Evolutionary conservation across 1,140 invertebrate species (phyloP).

Genomic region (Diorhabda sublineata): DNA sequence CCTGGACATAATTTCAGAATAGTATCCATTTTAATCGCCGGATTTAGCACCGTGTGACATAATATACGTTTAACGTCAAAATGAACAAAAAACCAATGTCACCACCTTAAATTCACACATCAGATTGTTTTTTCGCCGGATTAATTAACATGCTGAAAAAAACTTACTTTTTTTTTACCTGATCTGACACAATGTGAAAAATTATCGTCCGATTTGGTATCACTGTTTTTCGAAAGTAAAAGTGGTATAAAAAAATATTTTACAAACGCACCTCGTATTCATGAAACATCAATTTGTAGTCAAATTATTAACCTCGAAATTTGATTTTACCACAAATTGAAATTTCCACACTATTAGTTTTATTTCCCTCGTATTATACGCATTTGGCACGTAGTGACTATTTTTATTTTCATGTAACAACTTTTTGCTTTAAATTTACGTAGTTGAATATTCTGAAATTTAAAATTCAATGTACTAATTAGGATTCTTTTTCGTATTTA

Average conservation of each 20-base stretch:
- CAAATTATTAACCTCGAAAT: neutral
- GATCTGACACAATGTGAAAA: too few species aligned
- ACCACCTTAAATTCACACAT: too few species aligned
- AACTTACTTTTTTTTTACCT: too few species aligned
- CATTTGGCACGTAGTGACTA: conserved; percentile 20
- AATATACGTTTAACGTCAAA: too few species aligned
- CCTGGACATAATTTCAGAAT: too few species aligned
- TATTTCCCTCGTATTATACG: neutral
- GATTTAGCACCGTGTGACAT: too few species aligned
- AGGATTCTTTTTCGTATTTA: neutral
- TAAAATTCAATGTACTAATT: neutral
- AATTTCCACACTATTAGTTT: neutral
- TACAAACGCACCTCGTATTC: neutral
- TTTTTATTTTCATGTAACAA: conserved; percentile 3
- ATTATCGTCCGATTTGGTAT: too few species aligned
- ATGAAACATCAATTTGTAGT: neutral
- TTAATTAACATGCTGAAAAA: too few species aligned
- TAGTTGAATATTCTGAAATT: conserved; percentile 1
- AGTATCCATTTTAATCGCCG: too few species aligned
- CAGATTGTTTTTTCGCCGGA: too few species aligned
- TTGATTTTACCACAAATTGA: neutral
- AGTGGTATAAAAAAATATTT: neutral
- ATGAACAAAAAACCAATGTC: too few species aligned
- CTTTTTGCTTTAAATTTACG: neutral
- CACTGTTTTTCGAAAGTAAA: neutral